phyloP scores from a whole-genome alignment of 2,888 invertebrate genomes.

The Cecidostiba fungosa region DNA sequence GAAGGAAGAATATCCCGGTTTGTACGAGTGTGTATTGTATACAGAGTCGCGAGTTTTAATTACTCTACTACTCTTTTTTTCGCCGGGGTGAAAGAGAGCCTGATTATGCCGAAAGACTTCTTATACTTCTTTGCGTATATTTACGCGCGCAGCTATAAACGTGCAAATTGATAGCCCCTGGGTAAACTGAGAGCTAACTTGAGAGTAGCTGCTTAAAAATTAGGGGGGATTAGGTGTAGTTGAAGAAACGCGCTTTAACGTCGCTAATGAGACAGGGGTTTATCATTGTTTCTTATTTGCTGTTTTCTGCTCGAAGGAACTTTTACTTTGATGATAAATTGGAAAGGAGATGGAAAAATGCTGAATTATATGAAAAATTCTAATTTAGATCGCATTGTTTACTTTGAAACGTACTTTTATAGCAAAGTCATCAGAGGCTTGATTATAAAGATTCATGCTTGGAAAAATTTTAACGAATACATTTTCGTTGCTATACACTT shows the following conservation, averaged over 20 bases:
- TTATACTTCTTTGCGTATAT: neutral
- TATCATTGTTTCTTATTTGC: neutral
- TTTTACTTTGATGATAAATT: neutral
- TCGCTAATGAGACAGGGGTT: neutral
- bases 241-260: conserved; percentile 3
- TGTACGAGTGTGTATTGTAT: neutral
- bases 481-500: neutral
- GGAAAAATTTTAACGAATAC: neutral
- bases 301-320: neutral
- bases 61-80: conserved; percentile 26
- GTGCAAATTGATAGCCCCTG: conserved; percentile 45
- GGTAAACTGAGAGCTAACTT: conserved; percentile 29
- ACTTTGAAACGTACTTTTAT: too few species aligned
- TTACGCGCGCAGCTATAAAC: conserved; percentile 21
- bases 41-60: conserved; percentile 48
- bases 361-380: too few species aligned
- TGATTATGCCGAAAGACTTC: conserved; percentile 22
- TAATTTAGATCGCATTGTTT: neutral
- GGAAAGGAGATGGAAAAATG: too few species aligned
- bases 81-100: neutral
- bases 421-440: neutral
- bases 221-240: conserved; percentile 12
- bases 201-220: conserved; percentile 15
- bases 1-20: neutral
- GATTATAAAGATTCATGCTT: neutral